Evolutionary conservation across 1,140 invertebrate genomes (phyloP), one percentile per base, ranked within the genome.

Genomic region (Drosophila subpulchrella): DNA sequence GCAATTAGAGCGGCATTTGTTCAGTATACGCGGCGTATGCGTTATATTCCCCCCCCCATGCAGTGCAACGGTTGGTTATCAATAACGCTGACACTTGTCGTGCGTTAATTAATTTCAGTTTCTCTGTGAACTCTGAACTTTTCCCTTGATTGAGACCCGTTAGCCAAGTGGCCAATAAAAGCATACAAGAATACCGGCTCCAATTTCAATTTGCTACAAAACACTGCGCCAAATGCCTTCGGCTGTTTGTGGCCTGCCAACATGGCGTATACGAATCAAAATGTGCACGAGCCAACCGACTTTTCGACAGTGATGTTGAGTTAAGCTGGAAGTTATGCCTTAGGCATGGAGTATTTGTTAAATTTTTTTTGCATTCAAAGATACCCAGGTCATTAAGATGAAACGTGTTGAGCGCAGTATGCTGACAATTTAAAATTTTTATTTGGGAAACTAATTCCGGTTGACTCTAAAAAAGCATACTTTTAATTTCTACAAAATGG

Each of bases 1-100:
- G 66, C 75, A 86, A 86, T 83, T 72, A 82, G 12, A 60, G 47
- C 11, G 48, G 48, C 50, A 46, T 63, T 78, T 78, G 41, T 56
- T 38, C 12, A 15, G 7, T 13, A 20, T 61, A 78, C 78, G 78
- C 15, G 10, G 42, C 42, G 42, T 81, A 76, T 81, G 60, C 48
- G 57, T 46, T 61, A 75, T 56, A 38, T 75, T 39, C 0, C 7
- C 32, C 15, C 32, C 1, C 34, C 46, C 7, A 27, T 15, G 6
- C 24, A 20, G 4, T 42, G 30, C 60, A 17, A 13, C 15, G 12
- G 15, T 36, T 34, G 15, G 13, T 30, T 72, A 53, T 73, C 67
- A 72, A 72, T 71, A 71, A 20, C 17, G 46, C 46, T 73, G 67
- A 59, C 46, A 59, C 67, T 60, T 71, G 46, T 38, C 15, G 53